Evolutionary conservation across 2,888 invertebrate genomes (phyloP).

Genomic region (Erpobdella octoculata): DNA sequence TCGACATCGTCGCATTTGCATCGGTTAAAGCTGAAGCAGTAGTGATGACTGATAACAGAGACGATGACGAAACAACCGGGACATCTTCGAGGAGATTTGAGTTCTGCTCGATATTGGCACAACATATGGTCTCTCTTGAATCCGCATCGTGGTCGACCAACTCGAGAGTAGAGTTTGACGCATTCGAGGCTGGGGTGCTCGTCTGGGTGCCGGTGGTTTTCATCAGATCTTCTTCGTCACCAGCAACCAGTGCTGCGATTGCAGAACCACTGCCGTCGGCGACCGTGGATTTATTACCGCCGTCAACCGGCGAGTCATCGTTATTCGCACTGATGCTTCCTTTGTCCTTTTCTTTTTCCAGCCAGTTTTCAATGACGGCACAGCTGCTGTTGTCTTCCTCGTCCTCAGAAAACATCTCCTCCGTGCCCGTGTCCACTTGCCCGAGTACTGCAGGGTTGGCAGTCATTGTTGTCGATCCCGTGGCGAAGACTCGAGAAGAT

Average conservation of each 20-base stretch:
- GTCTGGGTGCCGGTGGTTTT: constrained; percentile 30
- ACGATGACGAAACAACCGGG: background rate
- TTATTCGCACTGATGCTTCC: background rate
- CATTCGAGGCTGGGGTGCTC: constrained; percentile 28
- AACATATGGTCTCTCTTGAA: constrained; percentile 15
- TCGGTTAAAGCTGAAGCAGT: background rate
- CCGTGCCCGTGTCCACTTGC: background rate
- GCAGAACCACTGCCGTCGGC: background rate
- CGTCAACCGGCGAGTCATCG: background rate
- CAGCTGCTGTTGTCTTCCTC: constrained; percentile 9
- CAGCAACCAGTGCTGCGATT: background rate
- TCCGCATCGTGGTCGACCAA: constrained; percentile 19
- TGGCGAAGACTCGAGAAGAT: background rate
- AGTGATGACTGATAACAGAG: background rate
- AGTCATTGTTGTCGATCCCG: constrained; percentile 8
- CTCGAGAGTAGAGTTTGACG: constrained; percentile 26
- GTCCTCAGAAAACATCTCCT: constrained; percentile 19
- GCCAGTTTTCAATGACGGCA: background rate
- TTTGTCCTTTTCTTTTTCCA: background rate
- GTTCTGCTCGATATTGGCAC: background rate
- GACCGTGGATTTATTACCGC: background rate
- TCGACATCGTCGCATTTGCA: background rate
- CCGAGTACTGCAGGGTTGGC: too few relatives aligned
- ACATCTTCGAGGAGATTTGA: background rate
- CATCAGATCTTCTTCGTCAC: constrained; percentile 19